Percentiles rank a stretch among this genome's conserved stretches.
Evolutionary conservation across 2,888 invertebrate species (phyloP).

Genomic region (Hemistola chrysoprasaria): DNA sequence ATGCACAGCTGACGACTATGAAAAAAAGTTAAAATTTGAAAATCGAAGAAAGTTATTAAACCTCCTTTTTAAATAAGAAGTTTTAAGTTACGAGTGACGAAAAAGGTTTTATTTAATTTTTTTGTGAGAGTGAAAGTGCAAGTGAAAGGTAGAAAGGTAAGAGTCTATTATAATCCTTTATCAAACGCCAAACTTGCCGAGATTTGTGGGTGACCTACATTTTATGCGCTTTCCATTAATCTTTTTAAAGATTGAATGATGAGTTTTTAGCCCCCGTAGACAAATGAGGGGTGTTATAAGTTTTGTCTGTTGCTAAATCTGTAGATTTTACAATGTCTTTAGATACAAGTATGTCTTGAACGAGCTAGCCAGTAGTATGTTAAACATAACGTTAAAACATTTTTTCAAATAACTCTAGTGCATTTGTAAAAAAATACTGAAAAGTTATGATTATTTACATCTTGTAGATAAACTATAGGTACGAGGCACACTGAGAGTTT

Average conservation of each 20-base stretch:
- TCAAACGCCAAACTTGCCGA: constrained; percentile 34
- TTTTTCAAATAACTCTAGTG: too few relatives aligned
- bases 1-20: constrained; percentile 37
- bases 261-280: background rate
- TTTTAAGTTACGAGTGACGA: constrained; percentile 10
- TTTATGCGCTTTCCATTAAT: constrained; percentile 18
- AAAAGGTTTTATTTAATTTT: constrained; percentile 26
- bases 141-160: constrained; percentile 70
- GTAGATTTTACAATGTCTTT: too few relatives aligned
- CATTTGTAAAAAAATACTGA: too few relatives aligned
- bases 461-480: too few relatives aligned
- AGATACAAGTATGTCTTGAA: too few relatives aligned
- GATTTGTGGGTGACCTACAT: constrained; percentile 26
- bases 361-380: too few relatives aligned
- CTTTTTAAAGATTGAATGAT: constrained; percentile 4
- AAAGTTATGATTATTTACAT: too few relatives aligned
- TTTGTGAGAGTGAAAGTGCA: constrained; percentile 68
- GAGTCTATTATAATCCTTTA: constrained; percentile 45
- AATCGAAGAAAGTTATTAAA: constrained; percentile 28
- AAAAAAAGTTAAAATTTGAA: constrained; percentile 30
- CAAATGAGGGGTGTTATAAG: too few relatives aligned
- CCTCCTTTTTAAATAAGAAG: constrained; percentile 14
- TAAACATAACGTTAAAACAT: too few relatives aligned
- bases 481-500: too few relatives aligned
- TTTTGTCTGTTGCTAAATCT: too few relatives aligned